Conservation (phyloP, 2,113 vertebrate species). For the Ascaphus truei region DNA sequence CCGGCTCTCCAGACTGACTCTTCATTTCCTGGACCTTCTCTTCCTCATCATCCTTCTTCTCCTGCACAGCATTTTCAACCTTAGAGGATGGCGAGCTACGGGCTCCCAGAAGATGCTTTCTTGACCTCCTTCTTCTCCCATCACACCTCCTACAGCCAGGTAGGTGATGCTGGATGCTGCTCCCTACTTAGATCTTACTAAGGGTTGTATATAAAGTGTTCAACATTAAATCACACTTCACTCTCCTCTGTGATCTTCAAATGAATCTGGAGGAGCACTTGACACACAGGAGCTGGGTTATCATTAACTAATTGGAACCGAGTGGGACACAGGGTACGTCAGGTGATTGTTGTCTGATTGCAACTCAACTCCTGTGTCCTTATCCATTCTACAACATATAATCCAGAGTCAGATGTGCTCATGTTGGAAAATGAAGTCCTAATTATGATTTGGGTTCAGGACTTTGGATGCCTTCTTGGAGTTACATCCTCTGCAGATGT, state of each 20-base stretch:
- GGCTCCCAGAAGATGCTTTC: conserved; percentile 82
- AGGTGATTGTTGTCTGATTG: too few relatives aligned
- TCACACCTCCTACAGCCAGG: conserved; percentile 88
- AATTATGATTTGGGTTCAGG: too few relatives aligned
- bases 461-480: too few relatives aligned
- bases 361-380: too few relatives aligned
- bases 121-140: conserved; percentile 83
- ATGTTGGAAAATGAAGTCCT: too few relatives aligned
- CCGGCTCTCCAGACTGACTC: conserved; percentile 31
- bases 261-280: background rate
- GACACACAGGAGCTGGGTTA: background rate
- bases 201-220: conserved; percentile 13
- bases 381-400: too few relatives aligned
- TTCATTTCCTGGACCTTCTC: conserved; percentile 39
- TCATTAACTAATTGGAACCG: too few relatives aligned
- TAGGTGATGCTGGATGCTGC: conserved; percentile 59
- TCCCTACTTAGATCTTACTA: background rate
- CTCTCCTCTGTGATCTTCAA: background rate
- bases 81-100: conserved; percentile 82
- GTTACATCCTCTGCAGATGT: too few relatives aligned
- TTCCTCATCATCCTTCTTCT: conserved; percentile 43
- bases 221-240: conserved; percentile 23
- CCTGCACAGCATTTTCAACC: conserved; percentile 38
- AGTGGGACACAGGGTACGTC: too few relatives aligned
- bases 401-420: too few relatives aligned